Conservation (phyloP, 2,113 vertebrate genomes). For the Thermophis baileyi region DNA sequence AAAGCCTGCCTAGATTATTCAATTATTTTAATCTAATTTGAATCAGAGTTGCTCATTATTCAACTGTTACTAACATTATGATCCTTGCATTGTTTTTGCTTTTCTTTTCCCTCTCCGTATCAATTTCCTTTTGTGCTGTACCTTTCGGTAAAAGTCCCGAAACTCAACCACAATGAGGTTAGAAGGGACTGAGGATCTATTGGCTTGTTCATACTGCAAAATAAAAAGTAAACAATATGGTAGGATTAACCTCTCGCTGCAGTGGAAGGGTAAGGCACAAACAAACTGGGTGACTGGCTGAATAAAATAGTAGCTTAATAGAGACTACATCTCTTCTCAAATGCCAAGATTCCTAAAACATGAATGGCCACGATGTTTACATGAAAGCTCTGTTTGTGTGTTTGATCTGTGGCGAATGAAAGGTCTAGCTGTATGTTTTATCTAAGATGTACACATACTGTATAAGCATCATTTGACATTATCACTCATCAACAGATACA, state of each 20-base stretch:
- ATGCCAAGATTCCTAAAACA: neutral
- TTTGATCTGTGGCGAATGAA: neutral
- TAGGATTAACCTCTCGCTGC: neutral
- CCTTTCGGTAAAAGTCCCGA: neutral
- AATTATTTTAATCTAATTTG: neutral
- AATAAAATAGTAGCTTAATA: neutral
- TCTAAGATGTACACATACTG: neutral
- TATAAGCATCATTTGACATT: neutral
- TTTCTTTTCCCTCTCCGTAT: neutral
- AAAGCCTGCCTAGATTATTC: neutral
- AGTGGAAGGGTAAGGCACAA: neutral
- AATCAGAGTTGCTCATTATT: neutral
- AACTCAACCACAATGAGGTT: neutral
- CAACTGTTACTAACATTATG: neutral
- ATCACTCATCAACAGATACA: neutral
- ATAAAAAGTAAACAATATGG: neutral
- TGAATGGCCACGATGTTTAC: neutral
- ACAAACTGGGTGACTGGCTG: neutral
- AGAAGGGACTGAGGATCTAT: no score
- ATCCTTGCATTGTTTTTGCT: neutral
- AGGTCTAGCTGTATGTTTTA: neutral
- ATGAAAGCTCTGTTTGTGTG: neutral
- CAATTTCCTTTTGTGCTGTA: neutral
- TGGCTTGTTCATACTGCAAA: neutral
- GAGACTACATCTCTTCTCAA: neutral